Percentiles rank a stretch among this genome's conserved stretches.
phyloP scores from a whole-genome alignment of 2,888 invertebrate genomes.

The Catotricha subobsoleta region DNA sequence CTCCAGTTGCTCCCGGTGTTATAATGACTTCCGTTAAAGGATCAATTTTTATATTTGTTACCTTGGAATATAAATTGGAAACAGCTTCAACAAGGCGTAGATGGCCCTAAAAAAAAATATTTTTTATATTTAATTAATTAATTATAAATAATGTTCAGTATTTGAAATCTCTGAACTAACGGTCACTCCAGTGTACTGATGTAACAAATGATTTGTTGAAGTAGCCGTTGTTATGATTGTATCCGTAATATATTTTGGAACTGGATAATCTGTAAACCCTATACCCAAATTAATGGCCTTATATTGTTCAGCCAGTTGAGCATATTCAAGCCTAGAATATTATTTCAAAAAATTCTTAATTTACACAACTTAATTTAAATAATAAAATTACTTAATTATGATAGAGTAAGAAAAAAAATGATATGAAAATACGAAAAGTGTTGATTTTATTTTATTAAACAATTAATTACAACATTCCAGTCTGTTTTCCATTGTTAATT shows the following conservation, averaged over 20 bases:
- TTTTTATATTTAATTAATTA: too few relatives aligned
- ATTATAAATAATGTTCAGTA: neutral
- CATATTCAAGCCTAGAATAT: slow-evolving; percentile 77
- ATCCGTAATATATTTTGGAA: slow-evolving; percentile 65
- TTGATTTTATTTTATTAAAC: too few relatives aligned
- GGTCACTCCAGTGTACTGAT: slow-evolving; percentile 67
- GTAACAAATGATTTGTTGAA: slow-evolving; percentile 52
- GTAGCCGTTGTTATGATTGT: slow-evolving; percentile 49
- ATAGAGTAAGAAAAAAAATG: too few relatives aligned
- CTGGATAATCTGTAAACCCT: slow-evolving; percentile 86
- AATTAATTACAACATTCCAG: too few relatives aligned
- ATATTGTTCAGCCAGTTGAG: slow-evolving; percentile 58
- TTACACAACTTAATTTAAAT: too few relatives aligned
- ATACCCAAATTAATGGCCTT: slow-evolving; percentile 88
- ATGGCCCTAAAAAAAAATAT: too few relatives aligned
- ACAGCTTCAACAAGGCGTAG: slow-evolving; percentile 43
- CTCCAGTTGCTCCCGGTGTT: slow-evolving; percentile 50
- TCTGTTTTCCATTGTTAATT: too few relatives aligned
- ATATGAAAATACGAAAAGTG: too few relatives aligned
- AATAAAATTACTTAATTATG: too few relatives aligned
- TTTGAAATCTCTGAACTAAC: too few relatives aligned
- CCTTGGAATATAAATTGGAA: slow-evolving; percentile 39
- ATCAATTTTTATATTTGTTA: slow-evolving; percentile 38
- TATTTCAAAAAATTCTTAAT: too few relatives aligned
- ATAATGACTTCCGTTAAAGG: slow-evolving; percentile 43